Percentiles rank a stretch among this genome's conserved stretches.
Conservation (phyloP, 2,888 invertebrate genomes). For the Anagyrus pseudococci region DNA sequence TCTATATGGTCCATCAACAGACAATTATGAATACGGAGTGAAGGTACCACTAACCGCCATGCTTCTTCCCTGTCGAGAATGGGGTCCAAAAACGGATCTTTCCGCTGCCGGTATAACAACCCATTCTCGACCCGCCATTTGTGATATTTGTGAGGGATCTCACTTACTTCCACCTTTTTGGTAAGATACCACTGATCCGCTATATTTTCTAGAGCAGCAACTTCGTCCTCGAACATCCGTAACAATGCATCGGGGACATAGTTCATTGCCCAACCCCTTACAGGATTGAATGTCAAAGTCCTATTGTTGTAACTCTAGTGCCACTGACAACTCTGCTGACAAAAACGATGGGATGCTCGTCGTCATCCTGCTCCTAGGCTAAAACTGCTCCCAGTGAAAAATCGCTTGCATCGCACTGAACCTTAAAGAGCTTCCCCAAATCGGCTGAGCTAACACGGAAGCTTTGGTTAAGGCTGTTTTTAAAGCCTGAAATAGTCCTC, state of each 20-base stretch:
- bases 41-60: constrained; percentile 4
- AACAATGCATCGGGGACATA: background rate
- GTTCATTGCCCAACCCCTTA: background rate
- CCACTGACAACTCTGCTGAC: background rate
- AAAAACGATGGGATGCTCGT: background rate
- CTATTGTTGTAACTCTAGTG: background rate
- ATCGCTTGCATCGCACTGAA: background rate
- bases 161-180: background rate
- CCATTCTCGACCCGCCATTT: background rate
- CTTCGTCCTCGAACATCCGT: background rate
- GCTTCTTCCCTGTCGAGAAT: background rate
- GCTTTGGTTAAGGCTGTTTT: background rate
- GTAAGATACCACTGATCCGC: background rate
- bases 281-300: background rate
- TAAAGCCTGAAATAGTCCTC: background rate
- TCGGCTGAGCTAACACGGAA: constrained; percentile 1
- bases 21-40: too few species aligned
- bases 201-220: background rate
- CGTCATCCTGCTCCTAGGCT: background rate
- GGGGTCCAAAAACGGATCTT: background rate
- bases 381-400: background rate
- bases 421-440: background rate
- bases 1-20: too few species aligned
- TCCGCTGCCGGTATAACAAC: background rate
- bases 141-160: background rate